phyloP scores from a whole-genome alignment of 2,113 vertebrate genomes.

The Sitta europaea region DNA sequence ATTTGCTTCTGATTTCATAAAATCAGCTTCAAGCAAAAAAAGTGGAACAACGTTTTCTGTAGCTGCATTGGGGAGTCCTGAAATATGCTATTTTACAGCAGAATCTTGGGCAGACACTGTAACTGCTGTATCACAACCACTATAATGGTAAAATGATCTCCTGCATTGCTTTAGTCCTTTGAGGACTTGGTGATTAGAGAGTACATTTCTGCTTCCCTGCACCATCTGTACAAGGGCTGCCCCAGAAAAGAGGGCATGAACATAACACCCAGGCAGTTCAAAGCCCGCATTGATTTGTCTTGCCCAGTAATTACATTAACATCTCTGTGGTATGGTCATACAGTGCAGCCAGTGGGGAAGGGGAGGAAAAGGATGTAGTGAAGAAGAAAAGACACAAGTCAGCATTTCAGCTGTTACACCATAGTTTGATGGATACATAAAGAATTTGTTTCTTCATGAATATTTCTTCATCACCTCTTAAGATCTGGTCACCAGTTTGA shows the following conservation, averaged over 20 bases:
- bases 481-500: not conserved
- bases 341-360: not conserved
- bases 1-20: conserved; percentile 20
- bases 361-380: not conserved
- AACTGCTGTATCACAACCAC: not conserved
- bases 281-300: conserved; percentile 21
- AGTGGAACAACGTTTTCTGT: not conserved
- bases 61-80: not conserved
- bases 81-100: not conserved
- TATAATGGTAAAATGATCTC: not conserved
- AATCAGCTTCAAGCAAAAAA: not conserved
- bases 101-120: not conserved
- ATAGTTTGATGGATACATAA: not conserved
- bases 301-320: not conserved
- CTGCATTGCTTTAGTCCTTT: not conserved
- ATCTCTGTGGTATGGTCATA: not conserved
- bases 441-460: not conserved
- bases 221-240: not conserved
- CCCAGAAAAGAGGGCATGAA: not conserved
- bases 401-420: not conserved
- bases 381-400: not conserved
- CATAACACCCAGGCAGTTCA: not conserved
- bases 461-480: not conserved
- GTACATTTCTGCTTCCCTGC: not conserved
- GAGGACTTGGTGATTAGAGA: not conserved